phyloP scores from a whole-genome alignment of 2,113 vertebrate species.

The Rousettus leschenaultii region DNA sequence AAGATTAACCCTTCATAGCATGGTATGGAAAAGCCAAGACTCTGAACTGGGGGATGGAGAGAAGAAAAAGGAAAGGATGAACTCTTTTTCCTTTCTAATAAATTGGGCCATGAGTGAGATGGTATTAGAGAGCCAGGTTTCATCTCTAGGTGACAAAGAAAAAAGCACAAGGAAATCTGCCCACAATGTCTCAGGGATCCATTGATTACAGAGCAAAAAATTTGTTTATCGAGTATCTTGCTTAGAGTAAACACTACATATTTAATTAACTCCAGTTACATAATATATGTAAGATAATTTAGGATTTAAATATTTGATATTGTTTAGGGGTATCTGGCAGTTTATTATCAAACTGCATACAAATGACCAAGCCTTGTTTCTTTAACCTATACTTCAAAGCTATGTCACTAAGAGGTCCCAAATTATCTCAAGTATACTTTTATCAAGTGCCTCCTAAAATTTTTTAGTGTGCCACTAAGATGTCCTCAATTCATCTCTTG shows the following conservation, averaged over 20 bases:
- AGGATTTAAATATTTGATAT: neutral
- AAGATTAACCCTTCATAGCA: neutral
- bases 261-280: neutral
- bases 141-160: neutral
- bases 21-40: neutral
- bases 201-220: neutral
- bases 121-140: neutral
- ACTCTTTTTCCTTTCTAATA: neutral
- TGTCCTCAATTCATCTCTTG: neutral
- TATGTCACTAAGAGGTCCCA: neutral
- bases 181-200: neutral
- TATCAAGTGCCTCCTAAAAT: neutral
- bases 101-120: neutral
- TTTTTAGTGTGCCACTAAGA: neutral
- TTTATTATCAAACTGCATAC: neutral
- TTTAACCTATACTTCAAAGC: neutral
- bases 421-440: neutral
- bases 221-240: neutral
- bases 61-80: neutral
- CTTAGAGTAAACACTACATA: neutral
- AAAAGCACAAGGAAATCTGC: neutral
- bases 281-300: neutral
- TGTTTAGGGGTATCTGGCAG: neutral
- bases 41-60: neutral
- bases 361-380: neutral